Percentiles rank a stretch among this genome's conserved stretches.
phyloP scores from a whole-genome alignment of 2,113 vertebrate species.

The Indicator indicator region DNA sequence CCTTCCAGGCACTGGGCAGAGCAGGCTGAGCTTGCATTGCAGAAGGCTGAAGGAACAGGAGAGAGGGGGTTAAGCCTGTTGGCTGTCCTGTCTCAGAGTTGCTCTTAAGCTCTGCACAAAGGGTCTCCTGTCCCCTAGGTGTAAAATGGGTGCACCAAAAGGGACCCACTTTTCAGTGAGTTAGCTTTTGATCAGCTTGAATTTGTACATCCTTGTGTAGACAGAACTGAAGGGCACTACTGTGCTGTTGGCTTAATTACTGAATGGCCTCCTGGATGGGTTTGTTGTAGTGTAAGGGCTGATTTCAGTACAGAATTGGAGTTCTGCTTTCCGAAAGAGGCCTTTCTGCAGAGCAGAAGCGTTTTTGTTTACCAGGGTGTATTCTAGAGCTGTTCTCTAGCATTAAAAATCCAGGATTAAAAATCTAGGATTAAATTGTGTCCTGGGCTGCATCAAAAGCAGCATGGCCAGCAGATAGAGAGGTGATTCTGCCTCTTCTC shows the following conservation, averaged over 20 bases:
- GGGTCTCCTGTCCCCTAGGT: not conserved
- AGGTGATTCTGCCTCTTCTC: too few relatives aligned
- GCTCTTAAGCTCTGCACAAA: not conserved
- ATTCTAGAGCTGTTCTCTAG: not conserved
- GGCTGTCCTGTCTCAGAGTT: not conserved
- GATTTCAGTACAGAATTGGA: too few relatives aligned
- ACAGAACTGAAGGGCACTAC: not conserved
- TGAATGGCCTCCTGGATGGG: not conserved
- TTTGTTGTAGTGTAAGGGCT: too few relatives aligned
- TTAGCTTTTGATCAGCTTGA: not conserved
- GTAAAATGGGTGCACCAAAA: not conserved
- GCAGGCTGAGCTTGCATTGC: not conserved
- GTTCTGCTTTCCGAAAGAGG: too few relatives aligned
- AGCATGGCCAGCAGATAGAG: too few relatives aligned
- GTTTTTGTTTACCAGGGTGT: too few relatives aligned
- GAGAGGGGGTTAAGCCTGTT: not conserved
- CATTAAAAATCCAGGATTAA: not conserved
- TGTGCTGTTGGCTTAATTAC: not conserved
- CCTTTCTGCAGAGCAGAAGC: too few relatives aligned
- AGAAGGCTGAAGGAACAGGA: not conserved
- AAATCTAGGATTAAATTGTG: too few relatives aligned
- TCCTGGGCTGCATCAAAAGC: too few relatives aligned
- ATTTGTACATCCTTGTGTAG: not conserved
- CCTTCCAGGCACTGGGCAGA: not conserved
- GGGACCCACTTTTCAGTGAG: not conserved